These are phyloP conservation scores for Brachylomia viminalis DNA, from an alignment of 2,888 invertebrate genomes.

Conservation along the genomic window DNA sequence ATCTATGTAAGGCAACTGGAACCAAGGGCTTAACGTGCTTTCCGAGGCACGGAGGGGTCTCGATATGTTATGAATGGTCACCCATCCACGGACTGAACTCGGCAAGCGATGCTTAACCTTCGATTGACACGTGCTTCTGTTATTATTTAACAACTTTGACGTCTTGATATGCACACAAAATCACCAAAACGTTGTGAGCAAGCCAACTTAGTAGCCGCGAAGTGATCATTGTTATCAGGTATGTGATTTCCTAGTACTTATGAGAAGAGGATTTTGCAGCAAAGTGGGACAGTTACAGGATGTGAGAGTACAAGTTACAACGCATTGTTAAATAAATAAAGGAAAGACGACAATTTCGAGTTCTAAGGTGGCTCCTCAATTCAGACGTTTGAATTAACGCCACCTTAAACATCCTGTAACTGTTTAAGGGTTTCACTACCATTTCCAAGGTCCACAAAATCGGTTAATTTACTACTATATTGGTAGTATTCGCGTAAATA, in stretches of 20 bases:
- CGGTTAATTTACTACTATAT: no score
- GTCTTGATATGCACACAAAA: background rate
- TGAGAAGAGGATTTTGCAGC: background rate
- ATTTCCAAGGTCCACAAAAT: no score
- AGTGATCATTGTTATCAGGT: background rate
- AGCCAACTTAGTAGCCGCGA: background rate
- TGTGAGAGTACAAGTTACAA: background rate
- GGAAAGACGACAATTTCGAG: background rate
- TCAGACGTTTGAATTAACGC: no score
- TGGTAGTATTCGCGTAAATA: no score
- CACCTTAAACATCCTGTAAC: no score
- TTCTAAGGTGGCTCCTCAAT: no score
- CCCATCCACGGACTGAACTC: background rate
- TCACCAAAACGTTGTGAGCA: background rate
- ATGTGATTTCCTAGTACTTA: background rate
- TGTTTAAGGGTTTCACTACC: no score
- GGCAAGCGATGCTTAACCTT: no score
- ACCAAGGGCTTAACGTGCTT: background rate
- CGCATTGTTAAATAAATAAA: background rate
- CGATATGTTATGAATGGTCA: background rate
- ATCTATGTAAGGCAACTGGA: background rate
- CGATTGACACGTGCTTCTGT: no score
- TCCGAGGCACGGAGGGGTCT: background rate
- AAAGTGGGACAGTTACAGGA: background rate
- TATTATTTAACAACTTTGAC: background rate